Conservation (phyloP, 2,113 vertebrate genomes). For the Dunckerocampus dactyliophorus region DNA sequence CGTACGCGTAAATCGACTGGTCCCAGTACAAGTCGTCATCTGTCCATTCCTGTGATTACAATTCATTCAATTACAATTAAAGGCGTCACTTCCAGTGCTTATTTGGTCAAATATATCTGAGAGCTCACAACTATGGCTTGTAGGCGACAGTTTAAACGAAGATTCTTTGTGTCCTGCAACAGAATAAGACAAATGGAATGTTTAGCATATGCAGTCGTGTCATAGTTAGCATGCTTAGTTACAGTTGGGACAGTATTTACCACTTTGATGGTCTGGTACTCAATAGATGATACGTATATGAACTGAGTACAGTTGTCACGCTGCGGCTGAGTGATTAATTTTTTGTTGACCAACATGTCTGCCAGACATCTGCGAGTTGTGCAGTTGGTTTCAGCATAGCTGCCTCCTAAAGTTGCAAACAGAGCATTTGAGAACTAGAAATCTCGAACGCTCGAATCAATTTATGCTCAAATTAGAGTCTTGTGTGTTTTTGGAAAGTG, state of each 20-base stretch:
- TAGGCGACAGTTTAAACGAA: conserved; percentile 49
- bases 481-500: no score
- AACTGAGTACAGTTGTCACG: conserved; percentile 30
- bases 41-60: conserved; percentile 52
- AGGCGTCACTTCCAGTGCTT: neutral
- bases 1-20: conserved; percentile 32
- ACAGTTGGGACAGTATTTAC: neutral
- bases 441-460: no score
- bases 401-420: conserved; percentile 18
- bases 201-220: neutral
- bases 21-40: conserved; percentile 64
- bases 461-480: no score
- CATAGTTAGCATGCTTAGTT: no score
- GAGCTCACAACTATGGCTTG: conserved; percentile 49
- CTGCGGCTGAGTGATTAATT: conserved; percentile 55
- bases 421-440: no score
- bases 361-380: conserved; percentile 60
- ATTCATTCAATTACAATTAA: neutral
- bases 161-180: conserved; percentile 62
- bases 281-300: conserved; percentile 43
- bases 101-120: neutral
- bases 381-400: conserved; percentile 3
- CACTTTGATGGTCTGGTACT: conserved; percentile 58
- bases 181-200: neutral
- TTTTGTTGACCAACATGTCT: conserved; percentile 37